phyloP scores from a whole-genome alignment of 2,797 vertebrate genomes.

The Enteromius radiatus region DNA sequence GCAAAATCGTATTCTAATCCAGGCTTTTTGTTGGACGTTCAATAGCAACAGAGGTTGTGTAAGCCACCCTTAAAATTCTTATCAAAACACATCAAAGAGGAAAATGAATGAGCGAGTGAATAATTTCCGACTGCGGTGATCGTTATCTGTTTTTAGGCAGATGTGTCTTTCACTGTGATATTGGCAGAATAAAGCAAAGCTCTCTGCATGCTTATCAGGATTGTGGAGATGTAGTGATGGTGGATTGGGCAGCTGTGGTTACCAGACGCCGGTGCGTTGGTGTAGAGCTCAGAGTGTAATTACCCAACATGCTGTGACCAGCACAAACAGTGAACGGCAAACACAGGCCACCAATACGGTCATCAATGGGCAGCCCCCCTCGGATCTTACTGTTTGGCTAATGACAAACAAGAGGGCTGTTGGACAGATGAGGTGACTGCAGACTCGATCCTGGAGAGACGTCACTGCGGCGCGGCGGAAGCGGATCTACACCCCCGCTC shows the following conservation, averaged over 20 bases:
- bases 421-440: constrained; percentile 40
- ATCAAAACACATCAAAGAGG: constrained; percentile 23
- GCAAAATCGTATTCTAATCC: constrained; percentile 12
- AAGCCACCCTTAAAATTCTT: constrained; percentile 34
- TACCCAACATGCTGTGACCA: constrained; percentile 62
- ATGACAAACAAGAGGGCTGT: constrained; percentile 52
- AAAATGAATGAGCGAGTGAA: constrained; percentile 24
- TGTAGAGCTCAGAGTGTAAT: constrained; percentile 52
- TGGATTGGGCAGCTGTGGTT: constrained; percentile 32
- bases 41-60: constrained; percentile 18
- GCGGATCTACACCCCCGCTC: constrained; percentile 36
- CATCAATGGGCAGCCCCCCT: constrained; percentile 14
- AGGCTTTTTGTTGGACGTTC: constrained; percentile 16
- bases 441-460: background rate
- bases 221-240: constrained; percentile 44
- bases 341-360: constrained; percentile 45
- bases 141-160: constrained; percentile 35
- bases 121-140: constrained; percentile 34
- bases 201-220: constrained; percentile 43
- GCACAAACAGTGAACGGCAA: constrained; percentile 58
- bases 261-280: constrained; percentile 26
- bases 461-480: constrained; percentile 31
- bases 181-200: constrained; percentile 32
- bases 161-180: constrained; percentile 37
- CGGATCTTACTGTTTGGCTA: constrained; percentile 45